Percentiles rank a stretch among this genome's conserved stretches.
phyloP scores from a whole-genome alignment of 2,888 invertebrate species.

The Tortricodes alternella region DNA sequence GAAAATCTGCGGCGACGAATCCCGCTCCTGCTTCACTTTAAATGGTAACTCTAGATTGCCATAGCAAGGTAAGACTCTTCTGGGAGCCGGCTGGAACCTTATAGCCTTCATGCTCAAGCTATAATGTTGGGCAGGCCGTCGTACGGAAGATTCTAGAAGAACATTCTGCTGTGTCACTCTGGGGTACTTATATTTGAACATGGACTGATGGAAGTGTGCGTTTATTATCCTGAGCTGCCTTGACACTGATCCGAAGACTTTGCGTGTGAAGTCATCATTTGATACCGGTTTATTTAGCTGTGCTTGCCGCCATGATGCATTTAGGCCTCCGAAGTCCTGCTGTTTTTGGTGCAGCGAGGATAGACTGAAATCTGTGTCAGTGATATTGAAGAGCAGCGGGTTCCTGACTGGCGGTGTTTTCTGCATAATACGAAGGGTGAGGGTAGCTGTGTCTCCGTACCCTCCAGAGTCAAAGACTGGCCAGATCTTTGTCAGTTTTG shows the following conservation, averaged over 20 bases:
- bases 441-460: conserved; percentile 55
- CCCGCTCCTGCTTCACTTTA: conserved; percentile 68
- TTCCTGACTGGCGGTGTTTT: conserved; percentile 52
- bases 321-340: conserved; percentile 60
- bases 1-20: conserved; percentile 53
- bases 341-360: conserved; percentile 45
- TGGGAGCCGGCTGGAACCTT: conserved; percentile 66
- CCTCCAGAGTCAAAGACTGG: conserved; percentile 80
- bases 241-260: conserved; percentile 70
- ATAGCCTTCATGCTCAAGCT: conserved; percentile 65
- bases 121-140: conserved; percentile 61
- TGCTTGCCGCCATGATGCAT: conserved; percentile 64
- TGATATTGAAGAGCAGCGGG: conserved; percentile 54
- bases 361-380: conserved; percentile 38
- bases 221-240: conserved; percentile 72
- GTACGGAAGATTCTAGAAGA: conserved; percentile 57
- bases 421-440: conserved; percentile 56
- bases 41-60: conserved; percentile 74
- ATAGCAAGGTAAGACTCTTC: conserved; percentile 73
- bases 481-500: conserved; percentile 74
- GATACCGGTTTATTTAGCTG: conserved; percentile 55
- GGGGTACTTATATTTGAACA: conserved; percentile 74
- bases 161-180: conserved; percentile 73
- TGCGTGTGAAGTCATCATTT: conserved; percentile 63
- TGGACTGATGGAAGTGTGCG: conserved; percentile 63